Percentiles rank a stretch among this genome's conserved stretches.
Conservation (phyloP, 2,797 vertebrate genomes). For the Mormyrops attenuatus region DNA sequence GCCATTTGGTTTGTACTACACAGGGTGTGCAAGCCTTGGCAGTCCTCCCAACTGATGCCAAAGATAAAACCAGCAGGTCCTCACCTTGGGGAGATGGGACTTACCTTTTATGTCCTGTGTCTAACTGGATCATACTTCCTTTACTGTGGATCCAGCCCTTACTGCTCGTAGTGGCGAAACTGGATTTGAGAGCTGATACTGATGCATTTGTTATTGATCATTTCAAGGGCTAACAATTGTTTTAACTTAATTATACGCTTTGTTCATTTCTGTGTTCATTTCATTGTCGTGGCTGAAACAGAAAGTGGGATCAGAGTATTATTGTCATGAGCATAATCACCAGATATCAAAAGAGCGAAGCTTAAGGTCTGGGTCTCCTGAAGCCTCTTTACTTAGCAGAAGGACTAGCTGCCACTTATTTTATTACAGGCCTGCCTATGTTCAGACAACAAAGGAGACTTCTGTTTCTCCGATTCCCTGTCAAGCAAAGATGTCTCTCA, state of each 20-base stretch:
- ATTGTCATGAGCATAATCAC: background rate
- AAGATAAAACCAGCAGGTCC: constrained; percentile 4
- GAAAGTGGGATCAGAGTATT: background rate
- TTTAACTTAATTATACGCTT: background rate
- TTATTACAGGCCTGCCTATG: constrained; percentile 36
- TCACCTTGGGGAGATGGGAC: background rate
- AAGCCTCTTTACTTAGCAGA: constrained; percentile 34
- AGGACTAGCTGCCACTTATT: constrained; percentile 34
- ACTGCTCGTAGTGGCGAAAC: background rate
- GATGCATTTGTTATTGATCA: background rate
- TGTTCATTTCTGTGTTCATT: background rate
- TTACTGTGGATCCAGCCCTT: background rate
- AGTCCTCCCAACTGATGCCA: constrained; percentile 28
- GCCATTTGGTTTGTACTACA: constrained; percentile 27
- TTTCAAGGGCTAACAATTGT: background rate
- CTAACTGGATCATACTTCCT: background rate
- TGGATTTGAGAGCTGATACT: background rate
- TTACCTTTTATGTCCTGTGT: constrained; percentile 18
- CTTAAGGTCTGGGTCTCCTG: constrained; percentile 26
- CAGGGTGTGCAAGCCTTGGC: constrained; percentile 17
- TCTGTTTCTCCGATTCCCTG: constrained; percentile 16
- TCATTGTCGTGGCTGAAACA: background rate
- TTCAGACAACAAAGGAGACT: constrained; percentile 28
- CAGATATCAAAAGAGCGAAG: background rate
- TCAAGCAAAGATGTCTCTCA: background rate